Evolutionary conservation across 2,888 invertebrate species (phyloP).

Genomic region (Nipponacmea schrenckii): DNA sequence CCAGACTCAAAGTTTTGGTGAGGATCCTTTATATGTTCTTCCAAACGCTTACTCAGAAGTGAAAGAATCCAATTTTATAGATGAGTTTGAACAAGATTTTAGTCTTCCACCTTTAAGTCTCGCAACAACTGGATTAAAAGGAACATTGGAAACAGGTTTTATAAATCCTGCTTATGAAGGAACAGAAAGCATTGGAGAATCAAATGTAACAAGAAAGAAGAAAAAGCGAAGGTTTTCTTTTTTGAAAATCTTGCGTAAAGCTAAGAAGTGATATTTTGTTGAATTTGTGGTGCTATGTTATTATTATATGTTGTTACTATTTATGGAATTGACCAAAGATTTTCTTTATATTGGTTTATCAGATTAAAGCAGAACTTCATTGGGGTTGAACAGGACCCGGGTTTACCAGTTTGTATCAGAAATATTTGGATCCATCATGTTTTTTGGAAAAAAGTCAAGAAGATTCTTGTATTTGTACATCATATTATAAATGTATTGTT

Average conservation of each 20-base stretch:
- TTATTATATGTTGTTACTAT: neutral
- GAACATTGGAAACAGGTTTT: constrained; percentile 11
- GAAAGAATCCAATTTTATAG: neutral
- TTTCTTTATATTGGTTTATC: too few species aligned
- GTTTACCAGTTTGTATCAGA: too few species aligned
- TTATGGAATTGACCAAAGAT: too few species aligned
- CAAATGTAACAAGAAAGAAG: constrained; percentile 16
- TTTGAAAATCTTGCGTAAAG: neutral
- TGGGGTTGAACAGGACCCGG: too few species aligned
- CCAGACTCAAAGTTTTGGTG: neutral
- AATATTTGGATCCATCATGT: too few species aligned
- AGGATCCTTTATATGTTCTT: neutral
- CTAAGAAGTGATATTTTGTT: neutral
- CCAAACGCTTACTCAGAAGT: neutral
- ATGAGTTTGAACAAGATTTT: neutral
- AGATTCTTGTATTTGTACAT: too few species aligned
- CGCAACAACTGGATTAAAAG: neutral
- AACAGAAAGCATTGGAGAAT: constrained; percentile 11
- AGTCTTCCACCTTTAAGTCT: neutral
- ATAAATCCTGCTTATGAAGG: constrained; percentile 20
- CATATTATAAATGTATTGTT: too few species aligned
- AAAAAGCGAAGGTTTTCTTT: constrained; percentile 7
- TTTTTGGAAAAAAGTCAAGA: too few species aligned
- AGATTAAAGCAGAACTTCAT: too few species aligned
- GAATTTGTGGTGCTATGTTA: neutral